Evolutionary conservation across 1,140 invertebrate species (phyloP), one percentile per base, ranked within the genome.

Genomic region (Heliconius himera): DNA sequence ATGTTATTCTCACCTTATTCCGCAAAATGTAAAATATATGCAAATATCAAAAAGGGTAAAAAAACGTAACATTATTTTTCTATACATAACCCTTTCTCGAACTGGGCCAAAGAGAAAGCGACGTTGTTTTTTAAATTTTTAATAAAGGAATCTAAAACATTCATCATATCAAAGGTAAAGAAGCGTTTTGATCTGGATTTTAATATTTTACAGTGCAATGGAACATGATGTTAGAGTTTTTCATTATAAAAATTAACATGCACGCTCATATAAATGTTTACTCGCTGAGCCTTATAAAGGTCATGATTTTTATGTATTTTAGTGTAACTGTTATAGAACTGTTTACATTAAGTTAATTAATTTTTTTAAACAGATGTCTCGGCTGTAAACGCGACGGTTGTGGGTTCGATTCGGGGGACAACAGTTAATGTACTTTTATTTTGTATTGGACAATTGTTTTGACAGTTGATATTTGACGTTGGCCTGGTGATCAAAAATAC

Each of bases 101-200:
- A 29, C 26, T 29, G 11, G 22, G 11, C 26, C 26, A 66, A 16
- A 66, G 22, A 29, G 9, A 66, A 66, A n/a, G 11, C 60, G 8
- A 56, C 54, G 54, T 51, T 60, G 60, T 29, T 26, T 66, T 46
- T 66, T 66, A 5, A 66, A 66, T 22, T 66, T 66, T 66, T 66
- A 66, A 66, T 66, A 26, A 66, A 66, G n/a, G 22, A 66, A 13
- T 3, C 60, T 66, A 66, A 66, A 66, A 66, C 60, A 66, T 66
- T 66, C 60, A 66, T 66, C 26, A 66, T 11, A 29, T 66, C 60
- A 66, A 66, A 66, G 60, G 60, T 26, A 66, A 66, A 66, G 60
- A 29, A 66, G 60, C 26, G 60, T 66, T 66, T 66, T 66, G 60
- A 66, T 66, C 60, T 66, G 60, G 26, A 66, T 66, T 66, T 66